Percentiles rank a stretch among this genome's conserved stretches.
Conservation (phyloP, 1,140 invertebrate species). For the Spodoptera litura region DNA sequence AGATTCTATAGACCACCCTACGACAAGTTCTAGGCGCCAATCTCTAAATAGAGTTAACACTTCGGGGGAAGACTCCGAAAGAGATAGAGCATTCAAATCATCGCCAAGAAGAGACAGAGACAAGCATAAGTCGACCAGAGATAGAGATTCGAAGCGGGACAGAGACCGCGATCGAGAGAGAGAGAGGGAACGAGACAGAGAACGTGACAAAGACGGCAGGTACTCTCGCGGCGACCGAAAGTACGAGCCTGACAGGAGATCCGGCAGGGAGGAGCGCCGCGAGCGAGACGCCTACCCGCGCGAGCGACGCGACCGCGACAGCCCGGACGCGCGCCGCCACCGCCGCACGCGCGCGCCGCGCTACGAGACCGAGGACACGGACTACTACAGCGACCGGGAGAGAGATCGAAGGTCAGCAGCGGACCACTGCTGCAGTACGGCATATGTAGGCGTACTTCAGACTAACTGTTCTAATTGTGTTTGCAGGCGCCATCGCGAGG, state of each 20-base stretch:
- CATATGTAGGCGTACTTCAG: background rate
- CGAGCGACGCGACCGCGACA: constrained; percentile 60
- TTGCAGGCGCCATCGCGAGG: constrained; percentile 76
- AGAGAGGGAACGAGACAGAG: constrained; percentile 50
- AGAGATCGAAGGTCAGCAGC: constrained; percentile 67
- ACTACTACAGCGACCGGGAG: constrained; percentile 84
- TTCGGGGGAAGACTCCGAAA: constrained; percentile 82
- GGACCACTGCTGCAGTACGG: background rate
- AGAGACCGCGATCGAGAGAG: constrained; percentile 58
- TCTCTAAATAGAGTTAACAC: constrained; percentile 72
- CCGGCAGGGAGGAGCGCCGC: constrained; percentile 67
- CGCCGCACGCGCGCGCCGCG: constrained; percentile 69
- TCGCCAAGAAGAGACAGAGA: constrained; percentile 78
- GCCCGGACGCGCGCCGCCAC: constrained; percentile 63
- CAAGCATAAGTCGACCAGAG: constrained; percentile 72
- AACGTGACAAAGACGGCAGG: constrained; percentile 65
- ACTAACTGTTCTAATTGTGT: constrained; percentile 36
- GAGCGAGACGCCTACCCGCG: constrained; percentile 59
- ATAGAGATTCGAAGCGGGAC: constrained; percentile 63
- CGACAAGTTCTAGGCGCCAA: constrained; percentile 69
- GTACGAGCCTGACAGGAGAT: constrained; percentile 74
- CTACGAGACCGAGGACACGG: constrained; percentile 85
- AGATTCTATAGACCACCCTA: constrained; percentile 64
- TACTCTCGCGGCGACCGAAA: constrained; percentile 76
- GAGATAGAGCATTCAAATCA: constrained; percentile 74